Percentiles rank a stretch among this genome's conserved stretches.
Evolutionary conservation across 2,113 vertebrate species (phyloP).

Genomic region (Corydoras sp.): DNA sequence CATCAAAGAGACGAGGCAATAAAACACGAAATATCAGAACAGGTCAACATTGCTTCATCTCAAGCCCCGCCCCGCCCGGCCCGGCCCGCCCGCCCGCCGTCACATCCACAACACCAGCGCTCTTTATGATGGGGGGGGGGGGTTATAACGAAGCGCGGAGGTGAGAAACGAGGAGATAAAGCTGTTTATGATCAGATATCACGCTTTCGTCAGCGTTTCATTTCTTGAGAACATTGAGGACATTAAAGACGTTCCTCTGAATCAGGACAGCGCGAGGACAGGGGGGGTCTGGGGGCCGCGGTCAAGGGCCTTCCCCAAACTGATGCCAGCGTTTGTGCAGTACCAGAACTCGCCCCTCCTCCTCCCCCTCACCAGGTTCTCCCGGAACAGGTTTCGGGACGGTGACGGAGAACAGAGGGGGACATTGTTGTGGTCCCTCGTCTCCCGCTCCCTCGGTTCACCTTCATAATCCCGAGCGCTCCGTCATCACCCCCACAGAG

Average conservation of each 20-base stretch:
- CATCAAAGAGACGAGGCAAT: no score
- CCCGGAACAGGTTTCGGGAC: slow-evolving; percentile 17
- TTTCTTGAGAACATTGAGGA: no score
- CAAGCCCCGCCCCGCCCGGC: not conserved
- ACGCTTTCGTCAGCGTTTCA: no score
- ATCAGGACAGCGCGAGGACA: no score
- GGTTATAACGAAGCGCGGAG: not conserved
- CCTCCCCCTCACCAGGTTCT: slow-evolving; percentile 7
- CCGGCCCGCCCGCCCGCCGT: no score
- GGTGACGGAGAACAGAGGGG: slow-evolving; percentile 52
- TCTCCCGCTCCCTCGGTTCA: slow-evolving; percentile 34
- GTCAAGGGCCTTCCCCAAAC: no score
- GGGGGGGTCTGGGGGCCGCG: no score
- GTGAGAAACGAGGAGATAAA: not conserved
- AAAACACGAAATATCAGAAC: not conserved
- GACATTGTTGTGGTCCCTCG: slow-evolving; percentile 51
- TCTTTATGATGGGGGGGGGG: not conserved
- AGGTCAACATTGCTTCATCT: not conserved
- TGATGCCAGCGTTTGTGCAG: no score
- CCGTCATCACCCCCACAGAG: slow-evolving; percentile 70
- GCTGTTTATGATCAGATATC: not conserved
- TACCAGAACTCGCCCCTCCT: not conserved
- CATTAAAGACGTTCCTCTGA: no score
- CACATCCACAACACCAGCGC: not conserved
- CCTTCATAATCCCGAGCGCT: slow-evolving; percentile 23